Evolutionary conservation across 2,888 invertebrate genomes (phyloP), one percentile per base, ranked within the genome.

Genomic region (Eilema sororculum): DNA sequence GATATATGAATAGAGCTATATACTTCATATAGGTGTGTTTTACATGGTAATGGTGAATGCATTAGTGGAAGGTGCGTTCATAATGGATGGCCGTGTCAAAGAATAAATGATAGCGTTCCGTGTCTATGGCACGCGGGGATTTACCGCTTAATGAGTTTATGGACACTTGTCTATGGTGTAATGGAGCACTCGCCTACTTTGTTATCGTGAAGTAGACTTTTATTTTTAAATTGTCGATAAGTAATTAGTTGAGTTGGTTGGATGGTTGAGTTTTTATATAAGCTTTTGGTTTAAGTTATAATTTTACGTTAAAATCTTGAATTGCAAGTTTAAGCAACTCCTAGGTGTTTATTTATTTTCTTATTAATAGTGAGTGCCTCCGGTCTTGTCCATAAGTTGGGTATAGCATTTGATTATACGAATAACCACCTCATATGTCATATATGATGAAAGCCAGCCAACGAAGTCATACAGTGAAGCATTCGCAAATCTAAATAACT

Each of bases 151-250:
- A 13, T 33, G 33, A 37, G 6, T 37, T 8, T 28, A 9, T 37
- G 22, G 13, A 62, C n/a, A 52, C 52, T 52, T 52, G n/a, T n/a
- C 52, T 52, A n/a, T 52, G 52, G n/a, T 52, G 52, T 52, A 52
- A 52, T 52, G 52, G 52, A 52, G n/a, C n/a, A n/a, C 52, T 52
- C 52, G n/a, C n/a, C 52, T 52, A 52, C n/a, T 52, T 52, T 52
- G 52, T 52, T 52, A 52, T 52, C n/a, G n/a, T 9, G 52, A 52
- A 52, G 8, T n/a, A 52, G 20, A 6, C n/a, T 52, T 52, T 52
- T 52, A 52, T n/a, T n/a, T 52, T 52, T n/a, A 9, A n/a, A 20
- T 46, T 46, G 16, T 20, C 46, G 2, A 20, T 20, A 4, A 41
- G 41, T 16, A 41, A 20, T 46, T 20, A 46, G n/a, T 52, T 8